Evolutionary conservation across 2,113 vertebrate genomes (phyloP), one percentile per base, ranked within the genome.

Genomic region (Lepisosteus osseus): DNA sequence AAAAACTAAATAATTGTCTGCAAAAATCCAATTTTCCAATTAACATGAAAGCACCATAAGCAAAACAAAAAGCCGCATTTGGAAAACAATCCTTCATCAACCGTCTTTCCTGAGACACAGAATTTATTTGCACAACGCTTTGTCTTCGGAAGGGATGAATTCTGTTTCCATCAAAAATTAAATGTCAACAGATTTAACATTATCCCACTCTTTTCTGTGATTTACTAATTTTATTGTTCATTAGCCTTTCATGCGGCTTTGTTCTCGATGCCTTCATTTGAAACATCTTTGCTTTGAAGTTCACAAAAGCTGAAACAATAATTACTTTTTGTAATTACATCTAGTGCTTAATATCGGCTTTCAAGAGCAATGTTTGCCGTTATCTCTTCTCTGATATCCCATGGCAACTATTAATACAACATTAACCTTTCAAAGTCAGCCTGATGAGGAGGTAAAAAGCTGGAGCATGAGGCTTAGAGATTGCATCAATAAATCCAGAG

Each of bases 111-210:
- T 65, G 54, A 62, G 81, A 84, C 83, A 85, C 83, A 80, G 82
- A 87, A 82, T 80, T 88, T 89, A 87, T 90, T 90, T 90, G 86
- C 85, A 82, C 80, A 79, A 83, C 84, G 86, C 29, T 65, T 86
- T 86, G 88, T 90, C 82, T 80, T 86, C 65, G 57, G 80, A 78
- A 83, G 70, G 70, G 77, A 82, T 61, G 40, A 75, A 62, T 79
- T 79, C 74, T 67, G 62, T 75, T 68, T 76, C 61, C 11, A 73
- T 72, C 71, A 78, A 82, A 89, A 90, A 90, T 90, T 85, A 92
- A 91, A 91, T 89, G 86, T 90, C 91, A 90, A 89, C 86, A 89
- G 89, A 90, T 88, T 90, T 87, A 87, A 87, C 83, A 65, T 78
- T 78, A 64, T 66, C 29, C 42, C 64, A 62, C 68, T 51, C 11